Base-by-base conservation (phyloP, 2,113 vertebrate genomes). In the Limanda limanda region DNA sequence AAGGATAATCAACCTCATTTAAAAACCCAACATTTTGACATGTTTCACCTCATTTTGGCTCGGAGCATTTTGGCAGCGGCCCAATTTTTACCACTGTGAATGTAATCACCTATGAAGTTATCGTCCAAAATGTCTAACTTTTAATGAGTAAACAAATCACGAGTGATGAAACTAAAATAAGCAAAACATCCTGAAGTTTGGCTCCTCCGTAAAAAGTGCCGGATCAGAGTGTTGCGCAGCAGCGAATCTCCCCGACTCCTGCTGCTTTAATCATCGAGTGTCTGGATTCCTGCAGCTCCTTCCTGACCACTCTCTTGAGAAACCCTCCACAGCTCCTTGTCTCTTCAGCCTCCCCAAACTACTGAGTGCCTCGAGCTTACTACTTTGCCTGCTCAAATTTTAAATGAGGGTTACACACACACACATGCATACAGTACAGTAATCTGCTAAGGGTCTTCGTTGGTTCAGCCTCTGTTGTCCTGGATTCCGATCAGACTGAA, bases 241-340 rank as follows among this genome's bases (percentile, higher is more conserved):
- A 71, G 66, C 10, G 2, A 37, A 35, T 71, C 69, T 71, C 42
- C 64, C 52, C 54, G 47, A 45, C 48, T 72, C 21, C 51, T 45
- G 35, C 23, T 42, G 63, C 55, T 79, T 81, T 78, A 73, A 81
- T 85, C 77, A 81, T 75, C 37, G 35, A 15, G 37, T 55, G 35
- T 73, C 65, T 69, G 37, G 58, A 73, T 51, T 56, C 51, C 5
- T 25, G 64, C 55, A 25, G 31, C 45, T 15, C 0, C 10, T 51
- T 81, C 24, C 31, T 13, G 68, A 57, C 51, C 12, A 78, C 73
- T 55, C 23, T 77, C 64, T 52, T 15, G 58, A 73, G 51, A 64
- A 42, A 10, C 59, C 48, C 31, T 61, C 40, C 23, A 31, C 66
- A 57, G 67, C 55, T 14, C 51, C 51, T 14, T 8, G 18, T 40